Base-by-base conservation (phyloP, 2,888 invertebrate genomes). In the Nineta flava region DNA sequence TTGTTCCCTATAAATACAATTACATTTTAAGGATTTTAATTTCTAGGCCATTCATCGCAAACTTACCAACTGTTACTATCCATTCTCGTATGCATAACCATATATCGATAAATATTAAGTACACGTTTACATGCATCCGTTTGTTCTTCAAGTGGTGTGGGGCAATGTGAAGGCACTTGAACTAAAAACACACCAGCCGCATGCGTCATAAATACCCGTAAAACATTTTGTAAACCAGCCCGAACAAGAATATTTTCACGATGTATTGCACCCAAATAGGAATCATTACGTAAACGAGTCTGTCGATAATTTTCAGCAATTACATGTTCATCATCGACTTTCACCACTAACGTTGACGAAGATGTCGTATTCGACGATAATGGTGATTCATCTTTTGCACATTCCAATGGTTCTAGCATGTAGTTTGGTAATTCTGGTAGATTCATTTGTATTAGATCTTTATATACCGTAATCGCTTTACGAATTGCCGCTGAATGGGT, bases 81-180 rank as follows among this genome's bases (percentile, higher is more conserved):
- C 84, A 96, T 87, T 57, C 84, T 79, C 1, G 91, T 87, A 62
- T 94, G 92, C 93, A 95, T 95, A 34, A 96, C 95, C 81, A 95
- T 91, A 62, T 88, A 92, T 56, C 95, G 75, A 71, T 95, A 96
- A 57, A 95, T 93, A 66, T 94, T 96, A 51, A 96, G 74, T 53
- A 96, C 93, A 55, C 93, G 77, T 68, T 95, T 95, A 70, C 95
- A 95, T 51, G 93, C 85, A 67, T 96, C 95, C 0, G 94, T 94
- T 68, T 93, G 93, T 63, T 93, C 92, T 61, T 92, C 91, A 34
- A 91, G 65, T 51, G 88, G 72, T 48, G 81, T 76, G n/a, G 78
- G 75, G 51, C 76, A 70, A 49, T 76, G 71, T 1, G 74, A 68
- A 50, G 73, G 72, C 54, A 76, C 73, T 58, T 81, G 79, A 43